Percentiles rank a stretch among this genome's conserved stretches.
phyloP scores from a whole-genome alignment of 2,797 vertebrate genomes.

The Anguilla obscura region DNA sequence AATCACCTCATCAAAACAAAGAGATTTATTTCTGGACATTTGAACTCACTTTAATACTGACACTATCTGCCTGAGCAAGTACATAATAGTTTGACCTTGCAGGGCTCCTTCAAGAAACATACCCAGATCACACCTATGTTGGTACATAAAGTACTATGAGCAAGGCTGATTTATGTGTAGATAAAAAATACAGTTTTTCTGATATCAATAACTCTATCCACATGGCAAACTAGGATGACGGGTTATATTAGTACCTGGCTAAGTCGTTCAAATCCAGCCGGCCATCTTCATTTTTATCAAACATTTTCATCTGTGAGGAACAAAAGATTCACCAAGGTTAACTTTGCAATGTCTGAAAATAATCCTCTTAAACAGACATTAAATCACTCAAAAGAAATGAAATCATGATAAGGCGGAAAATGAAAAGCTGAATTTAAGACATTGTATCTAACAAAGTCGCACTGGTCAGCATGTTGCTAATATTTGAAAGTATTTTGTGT shows the following conservation, averaged over 20 bases:
- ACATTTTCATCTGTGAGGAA: conserved; percentile 85
- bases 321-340: neutral
- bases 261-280: conserved; percentile 87
- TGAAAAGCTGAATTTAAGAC: neutral
- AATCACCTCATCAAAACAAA: neutral
- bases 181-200: neutral
- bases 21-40: neutral
- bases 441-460: neutral
- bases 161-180: neutral
- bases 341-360: neutral
- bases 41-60: neutral
- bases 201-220: neutral
- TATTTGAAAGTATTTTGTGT: neutral
- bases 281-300: conserved; percentile 87
- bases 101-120: neutral
- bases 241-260: conserved; percentile 75
- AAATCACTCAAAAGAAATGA: neutral
- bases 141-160: neutral
- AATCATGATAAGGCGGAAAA: neutral
- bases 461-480: neutral
- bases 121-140: neutral
- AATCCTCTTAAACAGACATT: neutral
- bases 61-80: neutral
- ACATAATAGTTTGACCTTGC: neutral
- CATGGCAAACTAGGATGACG: neutral